Evolutionary conservation across 2,113 vertebrate species (phyloP).

Genomic region (Perccottus glenii): DNA sequence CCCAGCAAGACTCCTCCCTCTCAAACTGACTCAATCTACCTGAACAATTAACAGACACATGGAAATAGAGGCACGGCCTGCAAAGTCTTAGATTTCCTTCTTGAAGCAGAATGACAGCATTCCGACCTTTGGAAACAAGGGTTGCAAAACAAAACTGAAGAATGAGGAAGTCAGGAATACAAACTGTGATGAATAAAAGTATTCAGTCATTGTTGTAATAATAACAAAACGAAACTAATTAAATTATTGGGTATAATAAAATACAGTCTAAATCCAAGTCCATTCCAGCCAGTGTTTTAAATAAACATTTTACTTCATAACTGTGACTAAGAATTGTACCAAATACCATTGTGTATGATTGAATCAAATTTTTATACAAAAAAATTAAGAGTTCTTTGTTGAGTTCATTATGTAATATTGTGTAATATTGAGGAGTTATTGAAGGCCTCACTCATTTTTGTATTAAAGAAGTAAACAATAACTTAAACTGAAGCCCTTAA

Average conservation of each 20-base stretch:
- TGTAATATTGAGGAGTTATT: too few species aligned
- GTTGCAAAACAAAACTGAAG: background rate
- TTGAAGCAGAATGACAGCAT: slow-evolving; percentile 23
- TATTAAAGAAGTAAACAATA: background rate
- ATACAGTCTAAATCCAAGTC: too few species aligned
- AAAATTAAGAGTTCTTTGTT: too few species aligned
- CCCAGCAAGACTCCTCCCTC: slow-evolving; percentile 40
- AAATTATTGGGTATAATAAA: too few species aligned
- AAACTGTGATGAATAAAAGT: background rate
- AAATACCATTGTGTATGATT: too few species aligned
- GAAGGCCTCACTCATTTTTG: background rate
- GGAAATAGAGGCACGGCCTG: background rate
- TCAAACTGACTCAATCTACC: background rate
- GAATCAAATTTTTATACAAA: too few species aligned
- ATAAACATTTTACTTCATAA: too few species aligned
- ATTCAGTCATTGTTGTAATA: too few species aligned
- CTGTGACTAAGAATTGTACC: too few species aligned
- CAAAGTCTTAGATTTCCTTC: background rate
- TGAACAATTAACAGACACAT: background rate
- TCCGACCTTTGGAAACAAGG: slow-evolving; percentile 8
- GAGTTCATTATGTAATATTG: too few species aligned
- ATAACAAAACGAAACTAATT: too few species aligned
- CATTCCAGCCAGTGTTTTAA: too few species aligned
- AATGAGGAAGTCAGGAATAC: slow-evolving; percentile 47
- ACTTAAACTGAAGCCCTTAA: background rate